These are phyloP conservation scores for Eretmochelys imbricata DNA, from an alignment of 2,113 vertebrate species.

Conservation along the genomic window DNA sequence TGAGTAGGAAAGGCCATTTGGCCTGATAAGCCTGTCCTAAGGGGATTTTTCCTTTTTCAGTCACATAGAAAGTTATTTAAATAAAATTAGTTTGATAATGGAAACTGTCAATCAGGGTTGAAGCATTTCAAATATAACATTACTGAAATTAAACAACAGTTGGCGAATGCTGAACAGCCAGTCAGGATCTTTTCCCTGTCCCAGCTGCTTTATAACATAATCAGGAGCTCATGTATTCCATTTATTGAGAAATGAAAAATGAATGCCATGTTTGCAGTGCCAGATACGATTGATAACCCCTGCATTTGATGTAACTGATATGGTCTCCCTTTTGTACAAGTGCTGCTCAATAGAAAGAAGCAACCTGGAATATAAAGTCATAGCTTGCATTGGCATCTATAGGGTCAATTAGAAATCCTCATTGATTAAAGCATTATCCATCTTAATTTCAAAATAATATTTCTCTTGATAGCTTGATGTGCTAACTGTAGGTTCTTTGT, in stretches of 20 bases:
- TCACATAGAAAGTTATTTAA: neutral
- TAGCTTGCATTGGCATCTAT: neutral
- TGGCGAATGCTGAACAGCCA: neutral
- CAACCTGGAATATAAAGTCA: neutral
- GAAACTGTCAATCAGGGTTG: neutral
- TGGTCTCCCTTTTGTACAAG: neutral
- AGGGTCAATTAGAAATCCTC: neutral
- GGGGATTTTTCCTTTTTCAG: neutral
- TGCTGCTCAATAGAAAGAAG: neutral
- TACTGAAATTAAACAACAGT: neutral
- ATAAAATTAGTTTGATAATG: conserved; percentile 2
- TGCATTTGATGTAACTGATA: neutral
- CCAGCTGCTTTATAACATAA: neutral
- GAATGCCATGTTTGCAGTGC: neutral
- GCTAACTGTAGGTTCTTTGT: neutral
- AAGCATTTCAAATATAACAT: neutral
- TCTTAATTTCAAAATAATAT: neutral
- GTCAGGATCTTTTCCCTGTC: neutral
- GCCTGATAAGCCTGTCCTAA: neutral
- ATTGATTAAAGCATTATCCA: neutral
- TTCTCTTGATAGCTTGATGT: neutral
- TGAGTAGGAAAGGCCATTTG: neutral
- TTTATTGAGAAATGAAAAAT: neutral
- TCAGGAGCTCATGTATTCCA: neutral
- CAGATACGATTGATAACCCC: neutral